Evolutionary conservation across 2,888 invertebrate genomes (phyloP).

Genomic region (Cistogaster globosa): DNA sequence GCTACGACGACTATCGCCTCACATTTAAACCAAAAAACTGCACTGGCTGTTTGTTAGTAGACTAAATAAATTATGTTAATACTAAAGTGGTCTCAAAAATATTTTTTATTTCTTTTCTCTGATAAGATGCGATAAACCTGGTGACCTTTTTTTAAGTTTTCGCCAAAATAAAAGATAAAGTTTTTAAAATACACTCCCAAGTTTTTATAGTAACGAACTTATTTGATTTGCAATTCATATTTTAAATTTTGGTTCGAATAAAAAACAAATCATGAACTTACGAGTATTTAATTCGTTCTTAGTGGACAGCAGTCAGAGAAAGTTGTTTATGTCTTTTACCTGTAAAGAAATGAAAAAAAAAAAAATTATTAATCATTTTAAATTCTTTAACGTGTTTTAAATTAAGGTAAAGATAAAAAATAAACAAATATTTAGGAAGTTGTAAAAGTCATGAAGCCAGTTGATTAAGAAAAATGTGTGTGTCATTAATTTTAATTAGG

Average conservation of each 20-base stretch:
- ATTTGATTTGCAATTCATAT: neutral
- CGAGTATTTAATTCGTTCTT: conserved; percentile 2
- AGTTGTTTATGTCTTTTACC: conserved; percentile 41
- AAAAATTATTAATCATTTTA: neutral
- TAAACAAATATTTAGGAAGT: neutral
- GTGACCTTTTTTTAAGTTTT: conserved; percentile 16
- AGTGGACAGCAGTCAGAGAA: conserved; percentile 31
- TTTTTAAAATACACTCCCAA: no score
- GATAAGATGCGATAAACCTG: conserved; percentile 38
- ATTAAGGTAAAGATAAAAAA: neutral
- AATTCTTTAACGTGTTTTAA: neutral
- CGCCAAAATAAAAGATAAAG: no score
- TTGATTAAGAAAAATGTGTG: conserved; percentile 2
- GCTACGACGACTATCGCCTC: no score
- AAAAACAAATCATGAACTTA: conserved; percentile 26
- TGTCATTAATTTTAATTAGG: conserved; percentile 27
- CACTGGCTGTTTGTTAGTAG: neutral
- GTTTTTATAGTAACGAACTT: neutral
- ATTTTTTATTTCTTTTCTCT: neutral
- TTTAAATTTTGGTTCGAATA: neutral
- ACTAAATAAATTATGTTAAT: conserved; percentile 47
- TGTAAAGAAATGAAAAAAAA: no score
- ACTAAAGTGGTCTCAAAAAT: neutral
- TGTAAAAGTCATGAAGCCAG: neutral
- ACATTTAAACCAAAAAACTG: no score